Evolutionary conservation across 2,888 invertebrate genomes (phyloP).

Genomic region (Tipula helvola): DNA sequence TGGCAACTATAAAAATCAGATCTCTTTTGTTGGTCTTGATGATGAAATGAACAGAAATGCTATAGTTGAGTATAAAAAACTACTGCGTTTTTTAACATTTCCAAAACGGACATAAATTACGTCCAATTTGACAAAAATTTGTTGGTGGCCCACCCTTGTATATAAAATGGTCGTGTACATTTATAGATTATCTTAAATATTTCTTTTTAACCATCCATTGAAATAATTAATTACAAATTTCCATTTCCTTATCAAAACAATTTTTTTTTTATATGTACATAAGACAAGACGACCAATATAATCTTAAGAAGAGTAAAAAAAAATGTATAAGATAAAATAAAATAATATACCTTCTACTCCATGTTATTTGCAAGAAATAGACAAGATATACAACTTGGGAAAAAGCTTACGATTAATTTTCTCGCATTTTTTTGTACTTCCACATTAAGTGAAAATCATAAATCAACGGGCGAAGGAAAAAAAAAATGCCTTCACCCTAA

Average conservation of each 20-base stretch:
- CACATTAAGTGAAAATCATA: neutral
- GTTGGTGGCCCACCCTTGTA: neutral
- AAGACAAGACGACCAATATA: neutral
- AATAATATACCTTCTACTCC: neutral
- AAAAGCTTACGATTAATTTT: neutral
- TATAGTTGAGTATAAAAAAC: neutral
- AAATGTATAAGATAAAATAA: neutral
- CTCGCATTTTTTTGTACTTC: neutral
- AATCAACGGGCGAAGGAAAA: neutral
- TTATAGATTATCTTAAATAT: neutral
- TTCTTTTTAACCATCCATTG: neutral
- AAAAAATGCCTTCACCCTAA: neutral
- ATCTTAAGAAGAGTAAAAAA: neutral
- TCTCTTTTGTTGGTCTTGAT: neutral
- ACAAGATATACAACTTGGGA: neutral
- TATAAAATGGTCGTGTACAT: neutral
- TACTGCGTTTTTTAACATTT: neutral
- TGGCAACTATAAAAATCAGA: neutral
- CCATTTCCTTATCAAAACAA: neutral
- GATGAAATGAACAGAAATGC: neutral
- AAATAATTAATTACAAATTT: neutral
- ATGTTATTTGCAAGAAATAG: neutral
- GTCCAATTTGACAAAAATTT: neutral
- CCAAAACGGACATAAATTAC: neutral
- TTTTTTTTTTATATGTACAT: neutral